These are phyloP conservation scores for Phorcus lineatus DNA, from an alignment of 2,888 invertebrate genomes.

Conservation along the genomic window DNA sequence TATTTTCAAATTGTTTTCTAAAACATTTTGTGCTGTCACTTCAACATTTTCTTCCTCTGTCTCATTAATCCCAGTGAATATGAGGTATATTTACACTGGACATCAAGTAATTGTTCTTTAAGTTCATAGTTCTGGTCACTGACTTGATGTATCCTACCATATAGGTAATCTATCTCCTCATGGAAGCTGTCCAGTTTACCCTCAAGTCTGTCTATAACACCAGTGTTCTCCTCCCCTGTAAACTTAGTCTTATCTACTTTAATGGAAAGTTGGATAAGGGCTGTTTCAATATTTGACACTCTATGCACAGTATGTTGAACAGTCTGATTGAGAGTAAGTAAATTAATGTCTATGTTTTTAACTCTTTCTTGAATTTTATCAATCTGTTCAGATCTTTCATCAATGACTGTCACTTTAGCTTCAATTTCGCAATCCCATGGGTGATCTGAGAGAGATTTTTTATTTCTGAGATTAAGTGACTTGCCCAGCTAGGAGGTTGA, in stretches of 20 bases:
- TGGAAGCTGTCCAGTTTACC: neutral
- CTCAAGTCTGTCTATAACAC: neutral
- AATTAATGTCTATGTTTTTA: neutral
- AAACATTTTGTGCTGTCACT: neutral
- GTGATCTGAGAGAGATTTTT: neutral
- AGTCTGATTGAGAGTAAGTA: neutral
- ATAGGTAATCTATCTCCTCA: neutral
- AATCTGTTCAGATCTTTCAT: neutral
- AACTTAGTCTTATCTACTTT: neutral
- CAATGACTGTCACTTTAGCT: too few species aligned
- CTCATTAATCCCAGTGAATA: neutral
- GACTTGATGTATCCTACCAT: neutral
- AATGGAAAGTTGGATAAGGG: neutral
- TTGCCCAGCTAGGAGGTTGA: neutral
- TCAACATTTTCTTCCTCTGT: neutral
- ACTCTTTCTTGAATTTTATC: neutral
- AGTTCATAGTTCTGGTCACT: neutral
- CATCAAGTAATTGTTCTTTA: neutral
- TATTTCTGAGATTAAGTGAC: neutral
- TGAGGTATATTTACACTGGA: neutral
- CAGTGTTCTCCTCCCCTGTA: neutral
- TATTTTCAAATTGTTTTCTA: neutral
- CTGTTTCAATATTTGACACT: neutral
- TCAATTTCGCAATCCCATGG: neutral
- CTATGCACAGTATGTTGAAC: neutral